Base-by-base conservation (phyloP, 2,888 invertebrate species). In the Acronicta alni region DNA sequence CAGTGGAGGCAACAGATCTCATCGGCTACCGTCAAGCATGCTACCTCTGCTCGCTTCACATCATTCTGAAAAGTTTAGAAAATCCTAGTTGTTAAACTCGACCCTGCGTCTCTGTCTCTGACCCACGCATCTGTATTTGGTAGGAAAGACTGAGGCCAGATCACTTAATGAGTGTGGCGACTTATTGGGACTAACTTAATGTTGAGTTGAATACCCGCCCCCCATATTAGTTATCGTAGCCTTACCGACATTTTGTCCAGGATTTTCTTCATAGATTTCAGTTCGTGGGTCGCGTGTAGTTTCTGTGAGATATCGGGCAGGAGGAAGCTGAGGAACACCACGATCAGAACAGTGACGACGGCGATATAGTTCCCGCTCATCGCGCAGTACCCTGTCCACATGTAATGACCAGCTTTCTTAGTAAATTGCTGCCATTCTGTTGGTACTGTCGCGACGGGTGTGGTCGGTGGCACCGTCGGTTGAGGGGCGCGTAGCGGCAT, bases 1-100 rank as follows among this genome's bases (percentile, higher is more conserved):
- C 75, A 71, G 3, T 85, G 83, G 4, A 92, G 71, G 57, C 64
- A 59, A 54, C 79, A 82, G 4, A 91, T 56, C 23, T 91, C 83
- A 47, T 89, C 85, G 10, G 89, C 85, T 0, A 81, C 86, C 2
- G 89, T 80, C 15, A 87, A 49, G 45, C 91, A 91, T 0, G 88
- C 88, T 0, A 77, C 88, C 74, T 91, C 90, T 2, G 90, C 91
- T 20, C 78, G 83, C 30, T 69, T 79, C 0, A 92, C 90, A 63
- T 91, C 88, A 7, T 77, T 74, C 92, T 92, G 74, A 6, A 61
- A 73, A 37, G 4, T 4, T 2, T 1, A 3, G 10, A 12, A 32
- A 32, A 14, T 14, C 14, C 14, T 14, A 0, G 14, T 14, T 14
- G 32, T 32, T 32, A 3, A 5, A 32, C n/a, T n/a, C n/a, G n/a